A percentile compares a stretch with the other conserved stretches of the same genome.
Conservation (phyloP, 2,113 vertebrate species). For the Scortum barcoo region DNA sequence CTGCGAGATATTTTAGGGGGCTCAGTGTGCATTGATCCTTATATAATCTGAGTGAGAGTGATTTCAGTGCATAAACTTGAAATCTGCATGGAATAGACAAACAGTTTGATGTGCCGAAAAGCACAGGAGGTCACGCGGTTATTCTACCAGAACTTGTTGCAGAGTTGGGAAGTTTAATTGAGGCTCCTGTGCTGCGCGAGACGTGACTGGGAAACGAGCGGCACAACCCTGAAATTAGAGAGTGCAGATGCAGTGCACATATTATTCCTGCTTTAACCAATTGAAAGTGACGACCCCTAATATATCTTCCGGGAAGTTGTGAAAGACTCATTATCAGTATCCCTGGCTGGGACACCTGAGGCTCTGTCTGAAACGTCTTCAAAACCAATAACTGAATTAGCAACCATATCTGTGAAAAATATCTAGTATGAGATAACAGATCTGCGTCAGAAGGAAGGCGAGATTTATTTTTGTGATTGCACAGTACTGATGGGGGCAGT, state of each 20-base stretch:
- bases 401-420: slow-evolving; percentile 7
- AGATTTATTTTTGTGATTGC: not conserved
- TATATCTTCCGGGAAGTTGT: slow-evolving; percentile 13
- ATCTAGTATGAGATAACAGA: not conserved
- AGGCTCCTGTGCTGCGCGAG: not conserved
- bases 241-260: slow-evolving; percentile 29
- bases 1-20: slow-evolving; percentile 27
- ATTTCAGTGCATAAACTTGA: slow-evolving; percentile 35
- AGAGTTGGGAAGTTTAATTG: slow-evolving; percentile 34
- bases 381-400: not conserved
- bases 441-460: not conserved
- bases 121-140: not conserved
- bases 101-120: slow-evolving; percentile 25
- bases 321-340: slow-evolving; percentile 28
- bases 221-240: slow-evolving; percentile 21
- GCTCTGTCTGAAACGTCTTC: slow-evolving; percentile 7
- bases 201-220: not conserved
- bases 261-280: slow-evolving; percentile 40
- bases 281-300: slow-evolving; percentile 13
- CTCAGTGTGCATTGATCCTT: slow-evolving; percentile 45
- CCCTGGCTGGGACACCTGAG: slow-evolving; percentile 27
- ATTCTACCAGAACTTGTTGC: slow-evolving; percentile 37
- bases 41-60: slow-evolving; percentile 49
- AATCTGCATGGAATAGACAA: slow-evolving; percentile 21
- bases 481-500: not conserved